Percentiles rank a stretch among this genome's conserved stretches.
phyloP scores from a whole-genome alignment of 1,140 invertebrate species.

The Scaptomyza hsui region DNA sequence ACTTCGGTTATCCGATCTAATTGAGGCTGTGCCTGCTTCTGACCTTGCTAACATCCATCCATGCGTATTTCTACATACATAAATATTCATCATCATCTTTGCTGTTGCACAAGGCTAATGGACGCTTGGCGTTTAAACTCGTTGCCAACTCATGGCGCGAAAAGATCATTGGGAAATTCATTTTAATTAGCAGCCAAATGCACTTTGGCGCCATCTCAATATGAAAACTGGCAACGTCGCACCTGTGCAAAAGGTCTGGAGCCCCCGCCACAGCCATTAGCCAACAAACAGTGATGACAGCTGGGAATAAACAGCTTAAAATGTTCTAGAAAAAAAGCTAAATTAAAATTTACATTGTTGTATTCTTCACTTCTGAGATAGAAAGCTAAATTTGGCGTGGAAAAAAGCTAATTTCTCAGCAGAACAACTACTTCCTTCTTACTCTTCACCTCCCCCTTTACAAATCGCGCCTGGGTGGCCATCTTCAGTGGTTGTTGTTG shows the following conservation, averaged over 20 bases:
- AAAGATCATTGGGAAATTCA: conserved; percentile 50
- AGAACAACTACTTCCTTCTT: neutral
- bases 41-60: conserved; percentile 27
- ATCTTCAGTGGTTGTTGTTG: conserved; percentile 10
- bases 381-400: too few relatives aligned
- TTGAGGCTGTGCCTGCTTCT: conserved; percentile 23
- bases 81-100: conserved; percentile 24
- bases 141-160: conserved; percentile 1
- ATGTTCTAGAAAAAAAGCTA: too few relatives aligned
- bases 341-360: too few relatives aligned
- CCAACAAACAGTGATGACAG: too few relatives aligned
- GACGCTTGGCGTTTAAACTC: too few relatives aligned
- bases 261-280: too few relatives aligned
- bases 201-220: conserved; percentile 14
- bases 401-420: too few relatives aligned
- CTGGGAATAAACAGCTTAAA: too few relatives aligned
- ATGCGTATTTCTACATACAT: neutral
- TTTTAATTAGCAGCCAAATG: conserved; percentile 68
- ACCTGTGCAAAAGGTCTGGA: conserved; percentile 40
- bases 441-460: neutral
- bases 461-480: conserved; percentile 62
- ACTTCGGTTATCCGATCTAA: conserved; percentile 28
- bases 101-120: neutral
- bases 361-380: too few relatives aligned
- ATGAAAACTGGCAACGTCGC: conserved; percentile 32